Base-by-base conservation (phyloP, 2,888 invertebrate species). In the Pasiphila rectangulata region DNA sequence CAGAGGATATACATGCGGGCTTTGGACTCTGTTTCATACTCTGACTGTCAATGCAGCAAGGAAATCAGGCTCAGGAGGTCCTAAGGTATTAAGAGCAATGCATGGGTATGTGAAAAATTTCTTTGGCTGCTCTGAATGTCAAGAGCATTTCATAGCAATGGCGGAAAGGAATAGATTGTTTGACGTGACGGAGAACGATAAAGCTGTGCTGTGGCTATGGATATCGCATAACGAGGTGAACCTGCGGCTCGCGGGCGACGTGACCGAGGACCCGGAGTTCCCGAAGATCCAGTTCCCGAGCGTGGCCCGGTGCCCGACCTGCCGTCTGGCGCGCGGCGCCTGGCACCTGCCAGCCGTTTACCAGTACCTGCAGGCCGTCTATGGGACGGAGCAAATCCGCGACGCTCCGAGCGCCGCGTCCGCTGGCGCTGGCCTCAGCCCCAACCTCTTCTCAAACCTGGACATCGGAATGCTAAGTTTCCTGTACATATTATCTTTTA, bases 21-120 rank as follows among this genome's bases (percentile, higher is more conserved):
- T 99, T 20, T 99, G 99, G 99, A 94, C 93, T 7, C 82, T 98
- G 60, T 99, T 98, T 73, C 99, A 99, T 72, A 94, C 94, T 23
- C 80, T 99, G 44, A 96, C 97, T 0, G 95, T 98, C 0, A 93
- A 93, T 70, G 93, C 95, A 6, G 91, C 90, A 2, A 75, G 80
- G 16, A 84, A 79, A 27, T 70, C 84, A 25, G 83, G 89, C 4
- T 66, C 70, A 2, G 90, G 92, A 67, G 92, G 94, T 0, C 86
- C 91, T 2, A 92, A 93, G 69, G 93, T 97, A 1, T 79, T 99
- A 3, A 90, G 90, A 59, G 94, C 95, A 0, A 95, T 99, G 91
- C 92, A 94, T 69, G 95, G 94, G 0, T 99, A 97, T 75, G 91
- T 99, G 12, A 94, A 94, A 66, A 76, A 96, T 75, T 99, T 97